phyloP scores from a whole-genome alignment of 2,888 invertebrate genomes.

The Heliconius erato region DNA sequence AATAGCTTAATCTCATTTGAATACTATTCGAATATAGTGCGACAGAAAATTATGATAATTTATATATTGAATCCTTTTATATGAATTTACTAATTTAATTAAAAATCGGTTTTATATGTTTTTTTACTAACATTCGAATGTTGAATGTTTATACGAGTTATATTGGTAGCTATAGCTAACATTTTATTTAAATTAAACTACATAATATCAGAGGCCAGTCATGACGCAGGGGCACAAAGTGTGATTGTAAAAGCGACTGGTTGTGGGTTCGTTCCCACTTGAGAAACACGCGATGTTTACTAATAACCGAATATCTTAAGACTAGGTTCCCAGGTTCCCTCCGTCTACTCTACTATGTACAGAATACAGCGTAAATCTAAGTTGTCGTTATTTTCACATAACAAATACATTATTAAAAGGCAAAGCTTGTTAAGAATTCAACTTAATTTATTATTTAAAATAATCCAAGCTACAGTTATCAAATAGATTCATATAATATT shows the following conservation, averaged over 20 bases:
- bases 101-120: neutral
- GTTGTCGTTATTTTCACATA: neutral
- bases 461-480: neutral
- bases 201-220: too few species aligned
- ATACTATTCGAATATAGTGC: conserved; percentile 34
- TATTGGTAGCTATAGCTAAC: neutral
- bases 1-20: conserved; percentile 46
- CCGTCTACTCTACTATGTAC: too few species aligned
- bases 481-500: conserved; percentile 26
- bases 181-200: neutral
- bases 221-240: too few species aligned
- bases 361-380: neutral
- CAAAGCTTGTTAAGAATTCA: neutral
- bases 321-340: too few species aligned
- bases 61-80: conserved; percentile 16
- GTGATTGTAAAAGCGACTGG: too few species aligned
- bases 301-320: too few species aligned
- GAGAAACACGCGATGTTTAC: too few species aligned
- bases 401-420: neutral
- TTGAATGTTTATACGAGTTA: neutral
- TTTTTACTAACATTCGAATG: neutral
- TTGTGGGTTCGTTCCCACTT: too few species aligned
- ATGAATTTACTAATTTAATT: neutral
- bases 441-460: conserved; percentile 4
- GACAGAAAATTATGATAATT: conserved; percentile 23